Evolutionary conservation across 2,113 vertebrate genomes (phyloP).

Genomic region (Guaruba guarouba): DNA sequence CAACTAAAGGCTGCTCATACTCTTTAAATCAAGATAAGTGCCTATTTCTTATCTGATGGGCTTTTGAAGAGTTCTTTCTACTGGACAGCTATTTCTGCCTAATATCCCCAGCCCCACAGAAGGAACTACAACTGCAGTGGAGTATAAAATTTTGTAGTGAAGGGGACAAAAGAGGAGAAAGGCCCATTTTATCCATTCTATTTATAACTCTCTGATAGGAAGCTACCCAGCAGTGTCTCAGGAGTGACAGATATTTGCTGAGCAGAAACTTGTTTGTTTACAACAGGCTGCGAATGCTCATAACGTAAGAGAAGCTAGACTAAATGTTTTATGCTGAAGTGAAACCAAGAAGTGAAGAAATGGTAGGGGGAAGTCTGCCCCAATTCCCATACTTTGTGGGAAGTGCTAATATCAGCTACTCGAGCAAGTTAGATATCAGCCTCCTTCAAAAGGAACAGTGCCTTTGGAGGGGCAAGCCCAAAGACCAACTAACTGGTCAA

Average conservation of each 20-base stretch:
- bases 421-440: background rate
- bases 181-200: background rate
- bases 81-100: background rate
- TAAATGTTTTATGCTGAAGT: background rate
- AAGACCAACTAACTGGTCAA: background rate
- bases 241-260: background rate
- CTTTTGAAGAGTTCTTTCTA: background rate
- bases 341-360: background rate
- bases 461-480: background rate
- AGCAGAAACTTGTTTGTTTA: background rate
- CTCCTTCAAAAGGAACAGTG: background rate
- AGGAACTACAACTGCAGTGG: background rate
- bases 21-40: background rate
- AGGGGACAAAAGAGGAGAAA: background rate
- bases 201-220: background rate
- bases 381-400: background rate
- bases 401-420: background rate
- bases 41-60: background rate
- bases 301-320: background rate
- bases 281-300: background rate
- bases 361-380: background rate
- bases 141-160: background rate
- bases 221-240: background rate
- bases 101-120: rapidly evolving
- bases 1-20: background rate